Base-by-base conservation (phyloP, 2,797 vertebrate species). In the Paguma larvata region DNA sequence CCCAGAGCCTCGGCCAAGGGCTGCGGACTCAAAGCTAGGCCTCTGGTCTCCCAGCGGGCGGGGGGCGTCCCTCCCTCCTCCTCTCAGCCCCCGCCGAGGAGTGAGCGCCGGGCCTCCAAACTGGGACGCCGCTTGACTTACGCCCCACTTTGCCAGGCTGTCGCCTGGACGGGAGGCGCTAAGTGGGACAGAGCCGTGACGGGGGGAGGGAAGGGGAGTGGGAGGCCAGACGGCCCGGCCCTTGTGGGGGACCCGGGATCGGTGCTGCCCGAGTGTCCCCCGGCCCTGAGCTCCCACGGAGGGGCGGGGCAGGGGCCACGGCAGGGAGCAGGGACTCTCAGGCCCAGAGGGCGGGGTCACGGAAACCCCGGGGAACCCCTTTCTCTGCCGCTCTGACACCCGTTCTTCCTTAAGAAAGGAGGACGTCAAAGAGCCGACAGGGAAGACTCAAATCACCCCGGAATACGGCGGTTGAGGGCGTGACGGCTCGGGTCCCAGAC, bases 101-200 rank as follows among this genome's bases (percentile, higher is more conserved):
- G 44, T 12, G 53, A 75, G 62, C 70, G 53, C 15, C 4, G 15
- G 34, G 70, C 65, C 65, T 84, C 65, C 30, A 72, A 88, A 48
- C 51, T 83, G 89, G 51, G 83, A 32, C 4, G 0, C 23, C 16
- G 13, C 46, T 56, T 46, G 67, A 46, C 77, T 85, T 70, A 6
- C 9, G 1, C 62, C 44, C 10, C 18, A n/a, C 53, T 79, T 44
- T 19, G 62, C 92, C 3, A 16, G 89, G 96, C 73, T 97, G 15
- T 86, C 77, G 15, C 89, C 89, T 65, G 63, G 62, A 84, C 67
- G n/a, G 82, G 89, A 96, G 86, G 97, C 79, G 96, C 77, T 88
- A 97, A 97, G 87, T 97, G 72, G 97, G 94, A 46, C 97, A 89
- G 3, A 13, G 62, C 38, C 34, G 13, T 68, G 79, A 16, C 23